phyloP scores from a whole-genome alignment of 23 tunicate species.

The Styela plicata region DNA sequence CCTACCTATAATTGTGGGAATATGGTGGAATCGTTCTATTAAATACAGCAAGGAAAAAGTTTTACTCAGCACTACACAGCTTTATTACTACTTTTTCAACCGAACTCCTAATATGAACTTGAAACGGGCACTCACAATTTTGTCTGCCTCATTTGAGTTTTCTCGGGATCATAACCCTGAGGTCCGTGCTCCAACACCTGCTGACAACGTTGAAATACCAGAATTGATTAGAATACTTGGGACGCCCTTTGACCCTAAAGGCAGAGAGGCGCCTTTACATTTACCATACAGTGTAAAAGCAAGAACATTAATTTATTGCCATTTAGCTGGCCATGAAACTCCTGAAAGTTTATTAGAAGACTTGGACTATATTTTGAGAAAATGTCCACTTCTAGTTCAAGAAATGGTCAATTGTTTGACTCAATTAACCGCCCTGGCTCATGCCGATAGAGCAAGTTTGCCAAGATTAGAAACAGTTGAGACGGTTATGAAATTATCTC shows the following conservation, averaged over 20 bases:
- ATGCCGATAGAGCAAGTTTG: constrained; percentile 48
- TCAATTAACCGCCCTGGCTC: constrained; percentile 77
- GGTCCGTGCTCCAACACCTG: constrained; percentile 75
- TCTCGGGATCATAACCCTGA: constrained; percentile 74
- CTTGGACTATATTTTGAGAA: constrained; percentile 66
- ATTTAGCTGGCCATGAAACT: constrained; percentile 51
- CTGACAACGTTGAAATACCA: constrained; percentile 87
- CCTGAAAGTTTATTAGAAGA: constrained; percentile 52
- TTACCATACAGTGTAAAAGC: constrained; percentile 93
- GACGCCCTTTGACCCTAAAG: constrained; percentile 40
- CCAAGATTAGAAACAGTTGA: constrained; percentile 86
- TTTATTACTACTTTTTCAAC: constrained; percentile 76
- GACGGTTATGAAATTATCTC: constrained; percentile 84
- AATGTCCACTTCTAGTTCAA: constrained; percentile 71
- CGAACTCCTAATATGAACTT: constrained; percentile 91
- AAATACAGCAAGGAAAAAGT: constrained; percentile 97
- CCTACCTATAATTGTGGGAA: constrained; percentile 84
- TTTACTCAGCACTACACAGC: constrained; percentile 87
- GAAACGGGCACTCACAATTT: constrained; percentile 80
- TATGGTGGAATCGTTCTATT: constrained; percentile 97
- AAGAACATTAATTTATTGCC: constrained; percentile 66
- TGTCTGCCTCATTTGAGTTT: constrained; percentile 95
- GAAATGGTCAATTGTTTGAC: constrained; percentile 87
- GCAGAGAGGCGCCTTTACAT: constrained; percentile 83
- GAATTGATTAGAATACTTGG: constrained; percentile 63